These are phyloP conservation scores for Lineus longissimus DNA, from an alignment of 1,140 invertebrate species.

Conservation along the genomic window DNA sequence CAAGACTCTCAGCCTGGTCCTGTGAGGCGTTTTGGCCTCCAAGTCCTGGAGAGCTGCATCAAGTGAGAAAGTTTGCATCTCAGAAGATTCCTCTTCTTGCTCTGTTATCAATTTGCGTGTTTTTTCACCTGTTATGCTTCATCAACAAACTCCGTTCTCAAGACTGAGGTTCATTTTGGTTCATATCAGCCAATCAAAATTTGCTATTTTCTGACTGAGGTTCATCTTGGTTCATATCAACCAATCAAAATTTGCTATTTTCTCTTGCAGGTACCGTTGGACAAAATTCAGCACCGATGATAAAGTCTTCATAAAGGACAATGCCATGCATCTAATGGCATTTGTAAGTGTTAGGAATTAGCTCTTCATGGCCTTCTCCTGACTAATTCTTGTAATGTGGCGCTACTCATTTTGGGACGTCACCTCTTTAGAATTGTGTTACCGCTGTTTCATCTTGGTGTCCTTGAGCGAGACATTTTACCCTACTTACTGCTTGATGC, in stretches of 20 bases:
- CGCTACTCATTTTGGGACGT: too few species aligned
- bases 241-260: background rate
- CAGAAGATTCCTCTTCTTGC: background rate
- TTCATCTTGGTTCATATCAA: background rate
- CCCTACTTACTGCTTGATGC: too few species aligned
- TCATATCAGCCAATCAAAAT: background rate
- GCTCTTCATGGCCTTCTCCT: too few species aligned
- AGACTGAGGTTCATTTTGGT: background rate
- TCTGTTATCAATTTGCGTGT: too few species aligned
- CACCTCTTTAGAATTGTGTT: too few species aligned
- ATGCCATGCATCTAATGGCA: slow-evolving; percentile 33
- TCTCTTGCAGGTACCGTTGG: slow-evolving; percentile 64
- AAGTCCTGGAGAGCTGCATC: slow-evolving; percentile 84
- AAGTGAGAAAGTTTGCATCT: slow-evolving; percentile 59
- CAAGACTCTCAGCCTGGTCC: slow-evolving; percentile 68
- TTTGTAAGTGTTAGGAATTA: slow-evolving; percentile 24
- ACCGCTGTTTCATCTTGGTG: too few species aligned
- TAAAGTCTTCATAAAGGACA: slow-evolving; percentile 76
- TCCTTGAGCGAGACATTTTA: too few species aligned
- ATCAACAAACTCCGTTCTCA: background rate
- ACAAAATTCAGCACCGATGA: slow-evolving; percentile 78
- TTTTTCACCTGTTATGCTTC: background rate
- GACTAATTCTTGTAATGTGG: too few species aligned
- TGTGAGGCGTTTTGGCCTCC: slow-evolving; percentile 81
- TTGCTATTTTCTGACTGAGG: background rate